Percentiles rank a stretch among this genome's conserved stretches.
These are phyloP conservation scores for Calvadosia cruxmelitensis DNA, from an alignment of 30 jellyfish, hydroid and myxozoan genomes.

Conservation along the genomic window DNA sequence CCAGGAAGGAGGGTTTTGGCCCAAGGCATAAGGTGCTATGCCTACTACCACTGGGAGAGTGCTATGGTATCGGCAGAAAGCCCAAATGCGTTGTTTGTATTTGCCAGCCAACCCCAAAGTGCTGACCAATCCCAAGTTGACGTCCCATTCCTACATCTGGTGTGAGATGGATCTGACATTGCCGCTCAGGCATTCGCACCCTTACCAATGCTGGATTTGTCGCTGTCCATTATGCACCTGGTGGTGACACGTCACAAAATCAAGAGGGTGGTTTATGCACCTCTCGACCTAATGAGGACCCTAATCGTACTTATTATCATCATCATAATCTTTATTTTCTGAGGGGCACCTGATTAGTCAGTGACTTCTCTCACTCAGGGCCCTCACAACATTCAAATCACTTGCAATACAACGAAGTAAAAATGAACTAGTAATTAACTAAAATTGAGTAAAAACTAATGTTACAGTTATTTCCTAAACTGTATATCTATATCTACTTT, in stretches of 20 bases:
- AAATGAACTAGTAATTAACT: too few species aligned
- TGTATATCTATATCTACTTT: too few species aligned
- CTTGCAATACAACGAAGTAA: too few species aligned
- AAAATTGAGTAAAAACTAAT: too few species aligned
- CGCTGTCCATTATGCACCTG: constrained; percentile 4
- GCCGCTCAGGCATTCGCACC: neutral
- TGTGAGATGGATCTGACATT: neutral
- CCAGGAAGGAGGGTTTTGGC: neutral
- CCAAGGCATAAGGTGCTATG: neutral
- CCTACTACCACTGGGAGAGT: neutral
- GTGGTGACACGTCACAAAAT: constrained; percentile 8
- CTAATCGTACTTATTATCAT: neutral
- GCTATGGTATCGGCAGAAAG: neutral
- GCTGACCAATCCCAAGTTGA: too few species aligned
- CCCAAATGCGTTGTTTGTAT: neutral
- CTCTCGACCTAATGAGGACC: constrained; percentile 10
- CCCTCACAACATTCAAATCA: too few species aligned
- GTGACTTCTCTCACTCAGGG: too few species aligned
- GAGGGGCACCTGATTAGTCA: too few species aligned
- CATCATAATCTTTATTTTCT: too few species aligned
- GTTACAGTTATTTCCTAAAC: too few species aligned
- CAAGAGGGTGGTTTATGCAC: constrained; percentile 2
- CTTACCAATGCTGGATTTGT: neutral
- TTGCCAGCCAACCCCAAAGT: neutral
- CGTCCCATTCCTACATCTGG: neutral